Evolutionary conservation across 2,113 vertebrate genomes (phyloP).

Genomic region (Cranoglanis bouderius): DNA sequence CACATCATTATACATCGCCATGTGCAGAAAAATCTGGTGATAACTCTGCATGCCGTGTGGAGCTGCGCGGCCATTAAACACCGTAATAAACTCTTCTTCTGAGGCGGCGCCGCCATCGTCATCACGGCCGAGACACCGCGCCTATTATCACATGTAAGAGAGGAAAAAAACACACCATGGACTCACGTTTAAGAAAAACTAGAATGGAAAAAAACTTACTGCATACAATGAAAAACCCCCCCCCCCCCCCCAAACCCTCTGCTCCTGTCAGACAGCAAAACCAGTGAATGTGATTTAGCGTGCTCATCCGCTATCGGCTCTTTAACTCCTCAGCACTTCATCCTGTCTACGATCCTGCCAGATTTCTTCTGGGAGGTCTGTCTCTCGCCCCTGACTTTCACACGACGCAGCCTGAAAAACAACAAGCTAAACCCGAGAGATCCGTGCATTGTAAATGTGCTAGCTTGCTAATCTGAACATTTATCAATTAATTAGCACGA

Average conservation of each 20-base stretch:
- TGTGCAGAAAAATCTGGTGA: neutral
- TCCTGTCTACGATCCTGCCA: neutral
- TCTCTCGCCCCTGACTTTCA: neutral
- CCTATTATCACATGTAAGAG: neutral
- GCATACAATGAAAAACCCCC: neutral
- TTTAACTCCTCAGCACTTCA: neutral
- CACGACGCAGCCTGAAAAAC: neutral
- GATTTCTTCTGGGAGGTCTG: neutral
- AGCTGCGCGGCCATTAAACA: neutral
- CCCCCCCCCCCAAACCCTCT: too few relatives aligned
- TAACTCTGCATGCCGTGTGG: neutral
- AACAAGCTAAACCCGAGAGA: neutral
- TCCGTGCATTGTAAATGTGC: neutral
- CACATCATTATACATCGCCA: slow-evolving; percentile 6
- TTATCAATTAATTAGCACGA: too few relatives aligned
- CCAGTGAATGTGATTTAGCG: too few relatives aligned
- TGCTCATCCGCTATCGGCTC: neutral
- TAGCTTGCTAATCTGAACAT: neutral
- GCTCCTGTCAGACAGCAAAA: neutral
- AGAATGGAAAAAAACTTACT: neutral
- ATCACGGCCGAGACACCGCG: neutral
- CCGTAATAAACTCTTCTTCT: neutral
- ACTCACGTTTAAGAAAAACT: neutral
- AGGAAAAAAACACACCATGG: neutral
- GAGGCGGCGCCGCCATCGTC: neutral